These are phyloP conservation scores for Diadegma fenestrale DNA, from an alignment of 2,888 invertebrate genomes.

Conservation along the genomic window DNA sequence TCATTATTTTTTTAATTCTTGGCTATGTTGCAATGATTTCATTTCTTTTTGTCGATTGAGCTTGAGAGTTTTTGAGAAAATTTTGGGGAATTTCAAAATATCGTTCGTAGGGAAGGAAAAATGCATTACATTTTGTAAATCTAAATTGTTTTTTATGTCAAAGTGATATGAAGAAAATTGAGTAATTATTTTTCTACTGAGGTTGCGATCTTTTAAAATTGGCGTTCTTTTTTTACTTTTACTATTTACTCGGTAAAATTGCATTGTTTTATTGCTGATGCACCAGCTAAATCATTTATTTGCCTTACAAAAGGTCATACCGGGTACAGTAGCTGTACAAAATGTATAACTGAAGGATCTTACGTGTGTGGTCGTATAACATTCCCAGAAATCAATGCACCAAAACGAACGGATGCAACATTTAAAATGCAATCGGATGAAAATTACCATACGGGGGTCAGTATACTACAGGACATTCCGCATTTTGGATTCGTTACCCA, in stretches of 20 bases:
- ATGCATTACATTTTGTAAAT: no score
- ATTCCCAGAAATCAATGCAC: conserved; percentile 26
- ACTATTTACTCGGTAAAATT: conserved; percentile 16
- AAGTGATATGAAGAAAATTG: no score
- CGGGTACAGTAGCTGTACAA: conserved; percentile 29
- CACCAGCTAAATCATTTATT: conserved; percentile 37
- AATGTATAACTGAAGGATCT: conserved; percentile 29
- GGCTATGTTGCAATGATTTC: no score
- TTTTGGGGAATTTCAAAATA: no score
- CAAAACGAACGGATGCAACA: conserved; percentile 36
- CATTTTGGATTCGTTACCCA: conserved; percentile 40
- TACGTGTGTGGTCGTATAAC: conserved; percentile 26
- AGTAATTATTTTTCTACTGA: no score
- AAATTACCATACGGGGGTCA: conserved; percentile 21
- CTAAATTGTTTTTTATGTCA: no score
- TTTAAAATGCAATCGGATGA: conserved; percentile 17
- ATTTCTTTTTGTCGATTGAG: no score
- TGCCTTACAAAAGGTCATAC: conserved; percentile 30
- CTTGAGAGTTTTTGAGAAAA: no score
- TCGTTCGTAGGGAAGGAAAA: no score
- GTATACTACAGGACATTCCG: conserved; percentile 29
- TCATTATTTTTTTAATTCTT: no score
- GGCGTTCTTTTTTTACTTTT: no score
- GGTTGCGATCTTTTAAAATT: no score
- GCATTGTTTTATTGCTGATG: conserved; percentile 28